A percentile compares a stretch with the other conserved stretches of the same genome.
phyloP scores from a whole-genome alignment of 1,140 invertebrate genomes.

The Cotesia chilonis region DNA sequence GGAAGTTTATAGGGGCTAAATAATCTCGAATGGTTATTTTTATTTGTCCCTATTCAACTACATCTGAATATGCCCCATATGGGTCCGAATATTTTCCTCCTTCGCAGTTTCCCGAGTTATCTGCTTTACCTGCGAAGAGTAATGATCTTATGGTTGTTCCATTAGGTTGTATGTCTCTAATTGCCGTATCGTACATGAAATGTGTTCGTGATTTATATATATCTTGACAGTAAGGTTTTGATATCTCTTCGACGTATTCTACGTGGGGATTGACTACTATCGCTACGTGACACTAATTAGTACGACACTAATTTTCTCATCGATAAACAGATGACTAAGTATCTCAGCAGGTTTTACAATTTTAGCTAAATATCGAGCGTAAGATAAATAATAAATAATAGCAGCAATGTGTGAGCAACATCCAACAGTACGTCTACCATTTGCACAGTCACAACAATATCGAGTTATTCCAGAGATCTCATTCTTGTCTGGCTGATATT shows the following conservation, averaged over 20 bases:
- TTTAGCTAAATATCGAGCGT: too few species aligned
- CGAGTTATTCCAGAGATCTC: too few species aligned
- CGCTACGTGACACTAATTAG: conserved; percentile 25
- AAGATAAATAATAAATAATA: too few species aligned
- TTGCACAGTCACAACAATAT: too few species aligned
- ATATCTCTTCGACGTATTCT: conserved; percentile 20
- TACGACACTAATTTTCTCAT: too few species aligned
- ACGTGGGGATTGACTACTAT: conserved; percentile 3
- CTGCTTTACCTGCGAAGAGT: conserved; percentile 14
- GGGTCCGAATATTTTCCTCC: conserved; percentile 21
- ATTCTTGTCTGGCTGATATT: too few species aligned
- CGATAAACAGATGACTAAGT: too few species aligned
- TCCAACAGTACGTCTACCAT: too few species aligned
- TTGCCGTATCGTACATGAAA: background rate
- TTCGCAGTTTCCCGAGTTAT: conserved; percentile 5
- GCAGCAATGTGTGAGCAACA: too few species aligned
- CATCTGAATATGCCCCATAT: conserved; percentile 26
- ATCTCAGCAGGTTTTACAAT: too few species aligned
- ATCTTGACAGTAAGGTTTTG: conserved; percentile 1
- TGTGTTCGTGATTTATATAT: background rate
- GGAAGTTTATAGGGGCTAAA: background rate
- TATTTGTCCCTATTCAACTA: conserved; percentile 21
- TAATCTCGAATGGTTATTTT: conserved; percentile 30
- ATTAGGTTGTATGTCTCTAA: conserved; percentile 1
- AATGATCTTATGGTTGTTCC: background rate